Percentiles rank a stretch among this genome's conserved stretches.
Evolutionary conservation across 1,140 invertebrate genomes (phyloP).

Genomic region (Gonioctena quinquepunctata): DNA sequence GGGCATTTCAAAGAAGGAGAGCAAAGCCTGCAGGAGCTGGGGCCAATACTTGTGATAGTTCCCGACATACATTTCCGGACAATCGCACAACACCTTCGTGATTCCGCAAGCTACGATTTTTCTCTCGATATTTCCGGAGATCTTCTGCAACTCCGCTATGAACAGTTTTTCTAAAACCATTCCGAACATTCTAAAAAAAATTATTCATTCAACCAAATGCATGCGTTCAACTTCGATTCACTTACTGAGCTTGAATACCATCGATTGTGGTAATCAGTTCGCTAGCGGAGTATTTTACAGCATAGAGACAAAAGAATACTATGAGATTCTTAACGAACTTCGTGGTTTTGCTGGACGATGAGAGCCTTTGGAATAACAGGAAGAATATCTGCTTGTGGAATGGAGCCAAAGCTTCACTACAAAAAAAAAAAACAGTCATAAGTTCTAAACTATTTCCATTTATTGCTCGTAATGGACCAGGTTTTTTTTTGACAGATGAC

Average conservation of each 20-base stretch:
- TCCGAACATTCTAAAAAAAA: constrained; percentile 80
- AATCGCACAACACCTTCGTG: constrained; percentile 82
- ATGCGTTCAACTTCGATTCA: too few relatives aligned
- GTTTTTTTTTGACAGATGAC: too few relatives aligned
- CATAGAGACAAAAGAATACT: constrained; percentile 87
- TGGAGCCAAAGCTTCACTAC: constrained; percentile 67
- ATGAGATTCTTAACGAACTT: constrained; percentile 90
- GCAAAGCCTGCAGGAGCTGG: constrained; percentile 70
- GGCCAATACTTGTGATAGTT: constrained; percentile 68
- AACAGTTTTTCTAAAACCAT: constrained; percentile 92
- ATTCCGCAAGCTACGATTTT: constrained; percentile 91
- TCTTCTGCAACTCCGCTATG: constrained; percentile 83
- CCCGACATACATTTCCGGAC: constrained; percentile 66
- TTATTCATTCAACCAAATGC: too few relatives aligned
- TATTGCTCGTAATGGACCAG: too few relatives aligned
- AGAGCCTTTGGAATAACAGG: constrained; percentile 88
- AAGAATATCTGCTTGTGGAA: constrained; percentile 90
- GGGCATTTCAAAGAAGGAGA: constrained; percentile 88
- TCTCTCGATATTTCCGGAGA: constrained; percentile 78
- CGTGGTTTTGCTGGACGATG: constrained; percentile 89
- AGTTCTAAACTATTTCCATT: too few relatives aligned
- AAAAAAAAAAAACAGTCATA: constrained; percentile 42
- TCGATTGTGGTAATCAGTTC: constrained; percentile 80
- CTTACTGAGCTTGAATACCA: constrained; percentile 82
- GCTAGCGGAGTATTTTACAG: constrained; percentile 75